A percentile compares a stretch with the other conserved stretches of the same genome.
These are phyloP conservation scores for Thermophis baileyi DNA, from an alignment of 2,113 vertebrate genomes.

Conservation along the genomic window DNA sequence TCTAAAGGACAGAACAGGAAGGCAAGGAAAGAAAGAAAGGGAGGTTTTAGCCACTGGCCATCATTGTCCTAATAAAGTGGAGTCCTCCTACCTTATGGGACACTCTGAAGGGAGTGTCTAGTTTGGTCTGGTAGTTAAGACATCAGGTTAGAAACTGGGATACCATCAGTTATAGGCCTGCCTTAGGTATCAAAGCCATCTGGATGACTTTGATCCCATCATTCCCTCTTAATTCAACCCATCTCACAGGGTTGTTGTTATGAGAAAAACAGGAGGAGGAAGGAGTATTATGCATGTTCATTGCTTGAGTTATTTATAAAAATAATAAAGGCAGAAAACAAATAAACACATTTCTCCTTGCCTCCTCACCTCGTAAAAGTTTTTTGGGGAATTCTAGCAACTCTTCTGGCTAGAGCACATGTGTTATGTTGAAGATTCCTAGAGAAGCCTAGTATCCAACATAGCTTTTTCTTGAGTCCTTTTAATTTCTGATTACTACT, in stretches of 20 bases:
- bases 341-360: background rate
- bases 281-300: background rate
- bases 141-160: background rate
- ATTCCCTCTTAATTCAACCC: background rate
- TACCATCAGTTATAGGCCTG: background rate
- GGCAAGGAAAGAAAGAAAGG: background rate
- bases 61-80: background rate
- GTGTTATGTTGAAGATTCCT: background rate
- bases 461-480: background rate
- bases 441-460: background rate
- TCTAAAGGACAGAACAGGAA: conserved; percentile 61
- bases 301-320: background rate
- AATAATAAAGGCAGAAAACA: background rate
- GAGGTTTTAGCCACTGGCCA: background rate
- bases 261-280: background rate
- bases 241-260: background rate
- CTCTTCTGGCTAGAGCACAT: background rate
- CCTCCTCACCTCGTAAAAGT: background rate
- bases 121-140: background rate
- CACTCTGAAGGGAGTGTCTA: background rate
- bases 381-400: background rate
- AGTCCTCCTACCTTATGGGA: background rate
- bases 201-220: background rate
- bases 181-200: background rate
- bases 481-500: background rate